Percentiles rank a stretch among this genome's conserved stretches.
phyloP scores from a whole-genome alignment of 2,113 vertebrate genomes.

The Microtus richardsoni region DNA sequence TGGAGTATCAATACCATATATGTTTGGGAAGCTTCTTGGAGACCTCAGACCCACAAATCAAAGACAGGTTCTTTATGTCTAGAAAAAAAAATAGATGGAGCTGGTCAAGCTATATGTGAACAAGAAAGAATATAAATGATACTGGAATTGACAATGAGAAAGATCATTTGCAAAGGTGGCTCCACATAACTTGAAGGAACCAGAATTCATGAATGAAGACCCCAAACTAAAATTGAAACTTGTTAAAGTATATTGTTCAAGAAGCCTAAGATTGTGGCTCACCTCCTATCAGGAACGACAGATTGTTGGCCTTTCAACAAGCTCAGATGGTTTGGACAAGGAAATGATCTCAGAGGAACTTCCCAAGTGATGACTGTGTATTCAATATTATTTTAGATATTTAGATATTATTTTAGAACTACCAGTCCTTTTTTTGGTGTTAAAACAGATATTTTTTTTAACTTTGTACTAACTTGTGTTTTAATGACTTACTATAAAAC shows the following conservation, averaged over 20 bases:
- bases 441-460: neutral
- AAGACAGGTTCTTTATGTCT: neutral
- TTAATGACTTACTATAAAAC: neutral
- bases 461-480: neutral
- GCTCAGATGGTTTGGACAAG: rapidly evolving
- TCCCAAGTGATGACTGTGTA: neutral
- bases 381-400: neutral
- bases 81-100: neutral
- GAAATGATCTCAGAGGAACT: rapidly evolving
- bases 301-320: rapidly evolving
- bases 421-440: neutral
- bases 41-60: neutral
- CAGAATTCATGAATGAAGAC: neutral
- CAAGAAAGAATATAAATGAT: neutral
- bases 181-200: neutral
- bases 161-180: too few relatives aligned
- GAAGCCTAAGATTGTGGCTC: neutral
- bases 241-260: neutral
- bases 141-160: neutral
- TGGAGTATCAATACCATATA: neutral
- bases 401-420: rapidly evolving
- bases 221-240: neutral
- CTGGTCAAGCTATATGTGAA: neutral
- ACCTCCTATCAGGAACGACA: rapidly evolving
- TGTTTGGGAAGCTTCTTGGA: neutral